phyloP scores from a whole-genome alignment of 2,888 invertebrate genomes.

The Caenorhabditis sp. region DNA sequence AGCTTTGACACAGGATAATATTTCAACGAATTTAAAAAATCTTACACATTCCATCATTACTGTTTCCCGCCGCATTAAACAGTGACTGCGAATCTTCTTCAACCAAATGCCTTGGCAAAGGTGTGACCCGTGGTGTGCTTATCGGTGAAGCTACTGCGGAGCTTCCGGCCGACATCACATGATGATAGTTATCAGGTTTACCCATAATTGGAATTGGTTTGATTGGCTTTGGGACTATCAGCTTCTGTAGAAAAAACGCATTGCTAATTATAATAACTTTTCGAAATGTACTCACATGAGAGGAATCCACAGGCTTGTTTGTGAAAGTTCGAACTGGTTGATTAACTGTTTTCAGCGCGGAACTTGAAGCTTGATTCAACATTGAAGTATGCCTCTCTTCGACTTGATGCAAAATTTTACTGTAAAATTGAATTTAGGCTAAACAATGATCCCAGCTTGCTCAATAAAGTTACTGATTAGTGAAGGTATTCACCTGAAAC shows the following conservation, averaged over 20 bases:
- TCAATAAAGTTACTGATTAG: no score
- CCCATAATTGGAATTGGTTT: constrained; percentile 35
- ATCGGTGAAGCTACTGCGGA: constrained; percentile 49
- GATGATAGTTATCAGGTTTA: constrained; percentile 4
- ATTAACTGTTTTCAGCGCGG: not conserved
- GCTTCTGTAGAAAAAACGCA: constrained; percentile 5
- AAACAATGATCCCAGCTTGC: not conserved
- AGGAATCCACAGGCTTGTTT: constrained; percentile 11
- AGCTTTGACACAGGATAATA: no score
- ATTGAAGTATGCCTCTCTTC: constrained; percentile 10
- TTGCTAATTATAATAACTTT: not conserved
- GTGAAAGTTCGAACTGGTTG: constrained; percentile 8
- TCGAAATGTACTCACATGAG: not conserved
- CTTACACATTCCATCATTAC: constrained; percentile 34
- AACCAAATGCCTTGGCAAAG: constrained; percentile 23
- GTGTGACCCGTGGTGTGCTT: constrained; percentile 52
- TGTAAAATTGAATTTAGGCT: constrained; percentile 12
- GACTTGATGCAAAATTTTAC: constrained; percentile 25
- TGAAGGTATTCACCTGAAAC: constrained; percentile 44
- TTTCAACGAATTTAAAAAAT: constrained; percentile 8
- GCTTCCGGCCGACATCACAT: constrained; percentile 45
- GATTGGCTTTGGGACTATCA: constrained; percentile 54
- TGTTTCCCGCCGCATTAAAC: constrained; percentile 31
- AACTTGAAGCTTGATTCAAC: not conserved
- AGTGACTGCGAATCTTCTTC: constrained; percentile 33